Base-by-base conservation (phyloP, 2,797 vertebrate genomes). In the Melanotaenia pygmaea region DNA sequence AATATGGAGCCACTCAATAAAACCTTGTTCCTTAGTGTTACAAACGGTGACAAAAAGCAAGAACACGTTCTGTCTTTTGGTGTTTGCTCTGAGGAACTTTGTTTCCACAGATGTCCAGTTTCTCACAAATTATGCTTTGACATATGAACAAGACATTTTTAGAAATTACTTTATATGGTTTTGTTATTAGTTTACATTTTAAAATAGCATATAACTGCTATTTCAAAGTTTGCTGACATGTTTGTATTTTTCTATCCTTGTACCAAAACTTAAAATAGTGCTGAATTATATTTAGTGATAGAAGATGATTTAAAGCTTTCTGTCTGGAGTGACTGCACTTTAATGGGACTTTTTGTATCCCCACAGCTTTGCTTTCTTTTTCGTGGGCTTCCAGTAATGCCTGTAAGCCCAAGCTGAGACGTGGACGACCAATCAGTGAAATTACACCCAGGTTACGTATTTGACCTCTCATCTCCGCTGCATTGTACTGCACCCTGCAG, bases 401-500 rank as follows among this genome's bases (percentile, higher is more conserved):
- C 66, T 24, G 64, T 81, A 65, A 69, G 63, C 34, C n/a, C 14
- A 1, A 61, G 54, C 37, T 37, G 59, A 64, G 64, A 56, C 64
- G 16, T 76, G 75, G 83, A 71, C 70, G 68, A 76, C 77, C 77
- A 83, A 80, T 82, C 84, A 75, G 76, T 30, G 54, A 83, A 84
- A 90, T 82, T 71, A 76, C 80, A 74, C 59, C 56, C 50, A 34
- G 72, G 71, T 83, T 84, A 77, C 24, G n/a, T 70, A 83, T 81
- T 24, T 56, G 14, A 43, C 67, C 64, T 67, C 50, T 35, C 26
- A 18, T 81, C 80, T 60, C 74, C 2, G 59, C 70, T 85, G 79
- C 81, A 85, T 90, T 88, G 86, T 90, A 74, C 83, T 76, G 83
- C 70, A 72, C 51, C 72, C 80, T 77, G 72, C 73, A 73, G 73